Percentiles rank a stretch among this genome's conserved stretches.
Conservation (phyloP, 2,113 vertebrate species). For the Hirundichthys speculiger region DNA sequence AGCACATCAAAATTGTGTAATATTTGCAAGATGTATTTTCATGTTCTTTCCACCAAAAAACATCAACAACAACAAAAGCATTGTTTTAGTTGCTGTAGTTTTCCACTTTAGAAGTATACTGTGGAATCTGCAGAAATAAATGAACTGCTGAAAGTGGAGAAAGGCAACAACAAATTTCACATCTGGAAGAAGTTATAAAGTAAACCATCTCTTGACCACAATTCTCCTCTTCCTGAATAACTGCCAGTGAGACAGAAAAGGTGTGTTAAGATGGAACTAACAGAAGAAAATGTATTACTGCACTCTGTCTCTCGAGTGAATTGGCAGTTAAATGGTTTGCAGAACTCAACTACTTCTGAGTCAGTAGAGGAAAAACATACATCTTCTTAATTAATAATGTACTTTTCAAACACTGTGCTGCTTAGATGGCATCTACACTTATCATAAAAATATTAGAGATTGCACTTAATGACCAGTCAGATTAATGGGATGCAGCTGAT, state of each 20-base stretch:
- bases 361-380: constrained; percentile 20
- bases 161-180: constrained; percentile 18
- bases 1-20: too few species aligned
- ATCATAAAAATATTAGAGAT: constrained; percentile 35
- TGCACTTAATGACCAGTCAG: constrained; percentile 29
- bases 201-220: too few species aligned
- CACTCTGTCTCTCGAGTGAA: too few species aligned
- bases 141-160: constrained; percentile 5
- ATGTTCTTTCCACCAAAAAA: too few species aligned
- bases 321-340: too few species aligned
- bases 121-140: constrained; percentile 21
- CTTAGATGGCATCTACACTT: constrained; percentile 14
- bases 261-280: too few species aligned
- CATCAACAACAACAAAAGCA: too few species aligned
- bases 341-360: constrained; percentile 1
- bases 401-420: constrained; percentile 21
- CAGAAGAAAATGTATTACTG: too few species aligned
- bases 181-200: constrained; percentile 11
- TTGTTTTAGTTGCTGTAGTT: too few species aligned
- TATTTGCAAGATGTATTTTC: too few species aligned
- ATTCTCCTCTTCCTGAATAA: too few species aligned
- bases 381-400: constrained; percentile 11
- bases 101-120: constrained; percentile 7
- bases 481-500: constrained; percentile 37
- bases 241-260: too few species aligned